These are phyloP conservation scores for Hapalemur alaotrensis DNA, from an alignment of 2,797 vertebrate genomes.

Conservation along the genomic window DNA sequence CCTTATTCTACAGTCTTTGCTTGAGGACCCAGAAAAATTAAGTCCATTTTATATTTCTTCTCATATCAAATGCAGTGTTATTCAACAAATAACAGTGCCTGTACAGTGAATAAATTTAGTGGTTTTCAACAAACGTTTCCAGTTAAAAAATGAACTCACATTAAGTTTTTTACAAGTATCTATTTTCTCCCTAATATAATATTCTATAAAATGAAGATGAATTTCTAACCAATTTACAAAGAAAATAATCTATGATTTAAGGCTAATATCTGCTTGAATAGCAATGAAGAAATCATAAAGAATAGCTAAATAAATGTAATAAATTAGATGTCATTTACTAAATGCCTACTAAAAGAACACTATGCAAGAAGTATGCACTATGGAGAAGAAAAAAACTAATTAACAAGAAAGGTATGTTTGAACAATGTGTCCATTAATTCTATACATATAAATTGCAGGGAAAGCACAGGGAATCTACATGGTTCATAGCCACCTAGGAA, in stretches of 20 bases:
- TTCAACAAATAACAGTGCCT: neutral
- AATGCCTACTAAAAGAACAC: neutral
- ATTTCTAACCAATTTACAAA: neutral
- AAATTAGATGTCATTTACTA: neutral
- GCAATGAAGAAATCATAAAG: neutral
- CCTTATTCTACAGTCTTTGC: neutral
- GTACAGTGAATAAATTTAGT: neutral
- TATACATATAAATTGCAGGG: neutral
- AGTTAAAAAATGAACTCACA: neutral
- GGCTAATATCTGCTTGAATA: neutral
- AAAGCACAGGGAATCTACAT: neutral
- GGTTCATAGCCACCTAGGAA: neutral
- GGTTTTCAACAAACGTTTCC: neutral
- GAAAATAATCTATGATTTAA: neutral
- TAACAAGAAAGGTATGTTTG: neutral
- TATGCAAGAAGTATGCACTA: neutral
- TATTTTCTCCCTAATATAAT: neutral
- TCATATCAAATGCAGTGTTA: neutral
- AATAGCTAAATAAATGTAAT: neutral
- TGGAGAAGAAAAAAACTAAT: neutral
- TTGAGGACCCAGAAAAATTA: neutral
- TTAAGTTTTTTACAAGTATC: neutral
- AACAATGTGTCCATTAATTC: neutral
- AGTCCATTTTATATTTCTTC: neutral
- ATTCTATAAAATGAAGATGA: neutral